Evolutionary conservation across 2,797 vertebrate species (phyloP), one percentile per base, ranked within the genome.

Genomic region (Sebastes elongatus): DNA sequence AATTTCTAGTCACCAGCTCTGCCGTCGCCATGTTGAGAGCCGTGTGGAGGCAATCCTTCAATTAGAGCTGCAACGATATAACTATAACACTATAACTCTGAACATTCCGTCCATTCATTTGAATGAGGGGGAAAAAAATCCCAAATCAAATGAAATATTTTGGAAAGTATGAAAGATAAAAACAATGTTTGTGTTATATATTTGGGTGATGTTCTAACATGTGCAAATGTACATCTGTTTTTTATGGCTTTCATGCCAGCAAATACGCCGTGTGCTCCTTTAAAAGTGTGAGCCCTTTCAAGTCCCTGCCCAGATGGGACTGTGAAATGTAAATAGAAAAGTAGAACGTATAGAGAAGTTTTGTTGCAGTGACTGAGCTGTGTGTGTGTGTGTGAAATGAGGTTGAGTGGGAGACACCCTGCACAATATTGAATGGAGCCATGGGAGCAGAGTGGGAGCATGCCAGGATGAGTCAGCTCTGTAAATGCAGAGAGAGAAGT

Each of bases 391-490:
- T 82, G 82, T 64, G 70, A 85, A 88, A 86, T 80, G 25, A 85
- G 82, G 64, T 81, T 90, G 86, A 88, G 79, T 85, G 68, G 57
- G 74, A 75, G 81, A 77, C 72, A 76, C 55, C 71, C 23, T 80
- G 81, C 49, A 74, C 74, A 77, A 84, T 87, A 87, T 72, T 86
- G 86, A 93, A 90, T 79, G 70, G 76, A 88, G 68, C 78, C 74
- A 81, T 74, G 68, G 84, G 82, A 88, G 83, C 69, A 49, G 68
- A 82, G 81, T 59, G 42, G 68, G 76, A 82, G 83, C 79, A 61
- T 76, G 61, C 66, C 56, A 62, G 77, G 71, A 88, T 92, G 89
- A 92, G 79, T 91, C 86, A 80, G 84, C 85, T 75, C 72, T 72
- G 64, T 72, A 66, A 80, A 87, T 46, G 25, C 76, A 86, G 72